Percentiles rank a stretch among this genome's conserved stretches.
These are phyloP conservation scores for Synaphobranchus kaupii DNA, from an alignment of 2,797 vertebrate genomes.

Conservation along the genomic window DNA sequence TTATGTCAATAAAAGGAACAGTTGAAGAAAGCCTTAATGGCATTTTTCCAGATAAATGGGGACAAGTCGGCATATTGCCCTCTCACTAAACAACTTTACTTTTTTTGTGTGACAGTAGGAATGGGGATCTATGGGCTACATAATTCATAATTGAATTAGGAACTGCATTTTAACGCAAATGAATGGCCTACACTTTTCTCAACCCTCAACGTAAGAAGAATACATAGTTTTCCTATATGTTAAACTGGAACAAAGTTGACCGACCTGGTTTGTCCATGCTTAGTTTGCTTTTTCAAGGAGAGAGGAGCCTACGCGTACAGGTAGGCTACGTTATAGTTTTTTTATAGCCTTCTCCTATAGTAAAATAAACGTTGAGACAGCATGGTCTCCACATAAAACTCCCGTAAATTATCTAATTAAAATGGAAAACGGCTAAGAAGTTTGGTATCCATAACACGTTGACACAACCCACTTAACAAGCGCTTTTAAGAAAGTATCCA, in stretches of 20 bases:
- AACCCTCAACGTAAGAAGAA: not conserved
- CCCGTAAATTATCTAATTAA: conserved; percentile 15
- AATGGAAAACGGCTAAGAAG: conserved; percentile 12
- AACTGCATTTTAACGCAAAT: not conserved
- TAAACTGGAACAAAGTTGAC: conserved; percentile 3
- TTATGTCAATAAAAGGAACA: not conserved
- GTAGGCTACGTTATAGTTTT: not conserved
- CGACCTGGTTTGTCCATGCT: not conserved
- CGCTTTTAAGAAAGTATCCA: not conserved
- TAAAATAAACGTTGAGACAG: not conserved
- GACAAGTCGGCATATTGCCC: not conserved
- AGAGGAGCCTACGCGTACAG: not conserved
- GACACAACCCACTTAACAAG: not conserved
- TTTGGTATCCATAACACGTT: not conserved
- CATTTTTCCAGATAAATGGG: not conserved
- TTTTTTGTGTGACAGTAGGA: not conserved
- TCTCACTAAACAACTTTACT: not conserved
- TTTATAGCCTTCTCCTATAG: not conserved
- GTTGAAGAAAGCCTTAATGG: not conserved
- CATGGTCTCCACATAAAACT: not conserved
- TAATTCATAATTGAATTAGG: not conserved
- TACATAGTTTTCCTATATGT: not conserved
- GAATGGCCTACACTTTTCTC: not conserved
- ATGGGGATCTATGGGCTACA: not conserved
- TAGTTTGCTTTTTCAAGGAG: not conserved